These are phyloP conservation scores for Cabera pusaria DNA, from an alignment of 2,888 invertebrate species.

Conservation along the genomic window DNA sequence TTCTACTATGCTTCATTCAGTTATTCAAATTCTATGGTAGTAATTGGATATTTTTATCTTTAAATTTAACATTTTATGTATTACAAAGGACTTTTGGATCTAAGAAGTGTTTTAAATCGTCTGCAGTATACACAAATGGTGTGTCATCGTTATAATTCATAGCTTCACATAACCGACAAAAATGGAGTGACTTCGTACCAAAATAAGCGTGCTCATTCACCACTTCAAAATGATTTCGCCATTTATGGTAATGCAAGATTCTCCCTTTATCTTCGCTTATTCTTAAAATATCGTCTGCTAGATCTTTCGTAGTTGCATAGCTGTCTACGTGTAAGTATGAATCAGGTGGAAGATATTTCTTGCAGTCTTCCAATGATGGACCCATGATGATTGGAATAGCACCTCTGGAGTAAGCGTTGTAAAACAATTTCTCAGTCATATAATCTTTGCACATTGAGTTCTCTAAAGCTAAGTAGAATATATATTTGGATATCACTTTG, in stretches of 20 bases:
- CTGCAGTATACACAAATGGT: slow-evolving; percentile 25
- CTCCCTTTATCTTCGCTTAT: slow-evolving; percentile 63
- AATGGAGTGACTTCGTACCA: slow-evolving; percentile 76
- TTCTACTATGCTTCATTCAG: too few relatives aligned
- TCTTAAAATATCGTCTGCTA: slow-evolving; percentile 78
- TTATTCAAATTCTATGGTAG: too few relatives aligned
- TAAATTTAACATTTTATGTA: too few relatives aligned
- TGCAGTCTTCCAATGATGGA: slow-evolving; percentile 69
- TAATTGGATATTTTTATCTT: too few relatives aligned
- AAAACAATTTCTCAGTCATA: slow-evolving; percentile 87
- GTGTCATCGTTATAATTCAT: slow-evolving; percentile 73
- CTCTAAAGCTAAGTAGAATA: slow-evolving; percentile 88
- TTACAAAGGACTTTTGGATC: slow-evolving; percentile 19
- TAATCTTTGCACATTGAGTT: slow-evolving; percentile 88
- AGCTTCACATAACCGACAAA: slow-evolving; percentile 84
- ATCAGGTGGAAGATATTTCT: slow-evolving; percentile 82
- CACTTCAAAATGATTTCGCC: slow-evolving; percentile 81
- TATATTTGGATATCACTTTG: slow-evolving; percentile 76
- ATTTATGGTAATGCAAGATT: slow-evolving; percentile 75
- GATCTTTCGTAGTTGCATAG: slow-evolving; percentile 68
- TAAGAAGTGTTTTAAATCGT: slow-evolving; percentile 23
- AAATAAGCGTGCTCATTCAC: slow-evolving; percentile 85
- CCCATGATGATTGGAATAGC: slow-evolving; percentile 87
- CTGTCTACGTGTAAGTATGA: slow-evolving; percentile 85
- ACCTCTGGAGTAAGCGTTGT: slow-evolving; percentile 85